Conservation (phyloP, 2,113 vertebrate species). For the Tenrec ecaudatus region DNA sequence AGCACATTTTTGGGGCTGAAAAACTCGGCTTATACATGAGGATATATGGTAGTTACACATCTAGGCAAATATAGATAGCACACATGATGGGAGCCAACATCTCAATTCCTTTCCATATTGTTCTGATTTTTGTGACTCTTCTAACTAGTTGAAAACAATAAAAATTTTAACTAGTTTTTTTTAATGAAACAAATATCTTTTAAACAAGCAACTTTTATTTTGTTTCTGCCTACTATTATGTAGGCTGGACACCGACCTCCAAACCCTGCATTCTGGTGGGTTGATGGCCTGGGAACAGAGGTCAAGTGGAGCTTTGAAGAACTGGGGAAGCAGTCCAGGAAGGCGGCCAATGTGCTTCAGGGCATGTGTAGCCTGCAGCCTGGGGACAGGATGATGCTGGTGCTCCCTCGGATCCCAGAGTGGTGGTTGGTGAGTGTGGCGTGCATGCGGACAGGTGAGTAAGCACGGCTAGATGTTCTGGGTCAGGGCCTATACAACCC, state of each 20-base stretch:
- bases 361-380: constrained; percentile 76
- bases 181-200: not conserved
- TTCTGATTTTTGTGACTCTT: not conserved
- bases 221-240: not conserved
- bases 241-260: constrained; percentile 77
- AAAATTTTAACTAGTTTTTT: not conserved
- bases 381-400: constrained; percentile 81
- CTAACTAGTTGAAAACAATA: not conserved
- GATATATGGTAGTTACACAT: not conserved
- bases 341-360: constrained; percentile 83
- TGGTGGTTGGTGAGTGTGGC: constrained; percentile 85
- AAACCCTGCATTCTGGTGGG: constrained; percentile 87
- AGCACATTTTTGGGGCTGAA: no score
- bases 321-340: constrained; percentile 80
- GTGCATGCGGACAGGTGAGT: constrained; percentile 84
- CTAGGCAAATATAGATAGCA: not conserved
- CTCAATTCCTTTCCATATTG: not conserved
- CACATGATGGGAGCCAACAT: not conserved
- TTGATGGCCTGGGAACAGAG: constrained; percentile 75
- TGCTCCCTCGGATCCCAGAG: constrained; percentile 84
- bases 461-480: not conserved
- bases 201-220: not conserved
- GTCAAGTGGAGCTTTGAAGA: constrained; percentile 87
- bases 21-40: no score
- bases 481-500: not conserved